Percentiles rank a stretch among this genome's conserved stretches.
Conservation (phyloP, 1,140 invertebrate species). For the Drosophila baimaii region DNA sequence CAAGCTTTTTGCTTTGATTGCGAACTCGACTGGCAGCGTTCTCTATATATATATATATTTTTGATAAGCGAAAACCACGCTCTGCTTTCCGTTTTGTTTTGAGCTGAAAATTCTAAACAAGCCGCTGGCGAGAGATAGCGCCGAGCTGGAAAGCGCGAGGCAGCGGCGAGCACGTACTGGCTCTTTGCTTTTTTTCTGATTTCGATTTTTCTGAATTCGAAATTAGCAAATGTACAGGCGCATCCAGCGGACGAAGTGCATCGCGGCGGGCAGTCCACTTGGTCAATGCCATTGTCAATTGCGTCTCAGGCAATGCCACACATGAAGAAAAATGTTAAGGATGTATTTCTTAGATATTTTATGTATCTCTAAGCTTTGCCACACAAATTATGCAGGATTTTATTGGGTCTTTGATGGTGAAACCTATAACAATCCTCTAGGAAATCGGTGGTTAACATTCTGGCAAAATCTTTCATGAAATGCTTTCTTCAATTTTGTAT, state of each 20-base stretch:
- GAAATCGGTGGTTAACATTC: too few relatives aligned
- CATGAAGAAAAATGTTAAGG: neutral
- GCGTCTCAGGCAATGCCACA: slow-evolving; percentile 26
- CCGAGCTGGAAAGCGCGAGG: slow-evolving; percentile 1
- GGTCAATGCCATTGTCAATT: slow-evolving; percentile 54
- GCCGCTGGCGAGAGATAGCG: neutral
- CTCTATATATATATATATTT: neutral
- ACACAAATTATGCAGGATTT: neutral
- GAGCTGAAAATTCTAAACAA: slow-evolving; percentile 60
- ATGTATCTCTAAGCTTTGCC: neutral
- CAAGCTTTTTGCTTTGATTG: slow-evolving; percentile 54
- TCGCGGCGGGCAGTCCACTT: slow-evolving; percentile 8
- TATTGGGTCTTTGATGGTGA: too few relatives aligned
- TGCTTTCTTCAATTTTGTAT: too few relatives aligned
- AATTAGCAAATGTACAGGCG: slow-evolving; percentile 13
- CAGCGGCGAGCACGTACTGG: slow-evolving; percentile 2
- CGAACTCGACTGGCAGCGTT: slow-evolving; percentile 49
- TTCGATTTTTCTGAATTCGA: slow-evolving; percentile 6
- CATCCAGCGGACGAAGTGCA: slow-evolving; percentile 15
- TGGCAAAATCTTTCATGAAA: too few relatives aligned
- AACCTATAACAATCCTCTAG: too few relatives aligned
- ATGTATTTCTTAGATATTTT: neutral
- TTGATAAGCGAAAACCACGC: slow-evolving; percentile 32
- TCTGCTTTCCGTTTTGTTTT: slow-evolving; percentile 38
- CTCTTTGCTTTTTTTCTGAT: neutral